Percentiles rank a stretch among this genome's conserved stretches.
These are phyloP conservation scores for Dromaius novaehollandiae DNA, from an alignment of 2,113 vertebrate genomes.

Conservation along the genomic window DNA sequence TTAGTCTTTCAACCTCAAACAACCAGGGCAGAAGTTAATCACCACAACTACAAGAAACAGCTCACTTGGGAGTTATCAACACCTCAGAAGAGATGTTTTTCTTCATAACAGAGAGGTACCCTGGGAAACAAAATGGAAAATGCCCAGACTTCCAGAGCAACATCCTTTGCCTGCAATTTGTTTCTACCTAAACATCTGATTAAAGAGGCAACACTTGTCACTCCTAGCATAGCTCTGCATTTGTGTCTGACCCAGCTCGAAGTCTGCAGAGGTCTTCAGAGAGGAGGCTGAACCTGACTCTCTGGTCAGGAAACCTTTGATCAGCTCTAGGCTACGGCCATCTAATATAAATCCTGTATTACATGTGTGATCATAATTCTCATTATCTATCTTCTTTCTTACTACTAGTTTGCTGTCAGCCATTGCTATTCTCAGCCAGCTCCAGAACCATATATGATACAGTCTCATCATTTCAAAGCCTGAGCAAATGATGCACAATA, in stretches of 20 bases:
- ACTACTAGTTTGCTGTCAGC: neutral
- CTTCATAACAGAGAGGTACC: too few relatives aligned
- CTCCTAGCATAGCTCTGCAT: neutral
- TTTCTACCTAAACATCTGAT: neutral
- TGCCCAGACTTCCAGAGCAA: neutral
- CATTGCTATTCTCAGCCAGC: neutral
- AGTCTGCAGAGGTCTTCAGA: neutral
- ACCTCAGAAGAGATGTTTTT: neutral
- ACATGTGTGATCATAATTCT: neutral
- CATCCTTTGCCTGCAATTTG: neutral
- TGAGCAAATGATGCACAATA: neutral
- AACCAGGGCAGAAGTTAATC: neutral
- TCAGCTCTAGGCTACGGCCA: neutral
- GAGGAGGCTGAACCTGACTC: neutral
- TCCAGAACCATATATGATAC: neutral
- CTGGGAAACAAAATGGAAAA: neutral
- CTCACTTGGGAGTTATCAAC: neutral
- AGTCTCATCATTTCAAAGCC: neutral
- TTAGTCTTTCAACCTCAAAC: neutral
- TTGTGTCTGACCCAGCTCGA: neutral
- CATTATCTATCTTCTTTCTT: accelerated
- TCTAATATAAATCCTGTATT: neutral
- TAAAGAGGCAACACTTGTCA: neutral
- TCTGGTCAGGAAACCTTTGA: neutral
- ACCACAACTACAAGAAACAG: neutral